Evolutionary conservation across 2,113 vertebrate genomes (phyloP), one percentile per base, ranked within the genome.

Genomic region (Polypterus bichir): DNA sequence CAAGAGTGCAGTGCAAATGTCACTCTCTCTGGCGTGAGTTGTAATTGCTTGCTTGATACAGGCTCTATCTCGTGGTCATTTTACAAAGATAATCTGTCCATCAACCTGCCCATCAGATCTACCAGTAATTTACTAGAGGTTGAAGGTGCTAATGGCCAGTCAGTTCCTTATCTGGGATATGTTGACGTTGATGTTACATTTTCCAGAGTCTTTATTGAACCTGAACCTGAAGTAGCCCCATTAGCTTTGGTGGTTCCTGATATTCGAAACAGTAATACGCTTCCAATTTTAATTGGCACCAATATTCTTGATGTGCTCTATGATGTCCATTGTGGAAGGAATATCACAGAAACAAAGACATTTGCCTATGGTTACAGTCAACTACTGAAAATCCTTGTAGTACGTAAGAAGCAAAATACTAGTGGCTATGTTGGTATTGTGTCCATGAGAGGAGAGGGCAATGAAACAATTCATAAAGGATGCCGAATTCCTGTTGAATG

Each of bases 221-320:
- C 54, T 57, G 54, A 57, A 48, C 44, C 44, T 49, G 27, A 57
- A 49, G 7, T 58, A 8, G 6, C 48, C 3, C 48, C 47, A 10
- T 27, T 62, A 54, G 61, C 61, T 10, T 51, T 54, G 44, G 46
- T 62, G 9, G 5, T 62, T n/a, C 52, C 51, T 6, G 46, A 54
- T 47, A 3, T 62, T n/a, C 44, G 44, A 5, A 5, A 44, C 9
- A 55, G 47, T 46, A 62, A 44, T 46, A 8, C 54, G 11, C 53
- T 10, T 4, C 53, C 52, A 5, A 44, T 54, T 9, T 47, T 62
- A 45, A 62, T 54, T n/a, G 61, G 52, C 6, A 62, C 53, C 46
- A 62, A 62, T n/a, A 62, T 44, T 7, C 61, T 62, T 54, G 61
- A 62, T 48, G 8, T 46, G n/a, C 61, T 55, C n/a, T 62, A 62